Conservation (phyloP, 2,113 vertebrate species). For the Origma solitaria region DNA sequence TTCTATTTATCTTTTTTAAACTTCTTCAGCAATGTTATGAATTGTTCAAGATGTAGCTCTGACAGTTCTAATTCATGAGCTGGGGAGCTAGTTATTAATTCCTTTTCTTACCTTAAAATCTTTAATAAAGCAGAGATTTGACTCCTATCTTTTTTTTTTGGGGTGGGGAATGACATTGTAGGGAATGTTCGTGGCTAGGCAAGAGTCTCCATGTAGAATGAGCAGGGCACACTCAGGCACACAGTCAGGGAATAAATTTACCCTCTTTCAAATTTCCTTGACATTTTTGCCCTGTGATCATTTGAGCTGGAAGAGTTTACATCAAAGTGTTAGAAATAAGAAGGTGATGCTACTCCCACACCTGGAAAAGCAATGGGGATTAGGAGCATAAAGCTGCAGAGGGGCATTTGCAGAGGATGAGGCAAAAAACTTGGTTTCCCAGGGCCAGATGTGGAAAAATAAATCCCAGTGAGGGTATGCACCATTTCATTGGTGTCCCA, state of each 20-base stretch:
- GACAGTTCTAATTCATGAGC: neutral
- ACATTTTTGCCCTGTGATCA: neutral
- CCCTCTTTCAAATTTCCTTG: neutral
- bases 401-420: neutral
- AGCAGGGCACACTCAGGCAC: neutral
- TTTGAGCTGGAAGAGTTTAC: neutral
- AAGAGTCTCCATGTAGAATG: neutral
- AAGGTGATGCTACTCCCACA: neutral
- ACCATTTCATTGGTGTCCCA: neutral
- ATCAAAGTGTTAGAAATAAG: neutral
- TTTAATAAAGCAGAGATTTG: slow-evolving; percentile 10
- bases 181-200: neutral
- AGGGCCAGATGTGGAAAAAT: neutral
- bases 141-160: neutral
- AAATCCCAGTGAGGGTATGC: neutral
- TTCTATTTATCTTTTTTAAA: slow-evolving; percentile 2
- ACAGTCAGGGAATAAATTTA: neutral
- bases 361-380: neutral
- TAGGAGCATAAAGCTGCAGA: neutral
- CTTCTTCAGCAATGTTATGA: neutral
- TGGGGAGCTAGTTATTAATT: slow-evolving; percentile 12
- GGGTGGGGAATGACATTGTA: neutral
- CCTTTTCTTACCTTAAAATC: neutral
- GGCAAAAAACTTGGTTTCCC: neutral
- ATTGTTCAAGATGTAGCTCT: neutral